Conservation (phyloP, 1,140 invertebrate genomes). For the Coenobita brevimanus region DNA sequence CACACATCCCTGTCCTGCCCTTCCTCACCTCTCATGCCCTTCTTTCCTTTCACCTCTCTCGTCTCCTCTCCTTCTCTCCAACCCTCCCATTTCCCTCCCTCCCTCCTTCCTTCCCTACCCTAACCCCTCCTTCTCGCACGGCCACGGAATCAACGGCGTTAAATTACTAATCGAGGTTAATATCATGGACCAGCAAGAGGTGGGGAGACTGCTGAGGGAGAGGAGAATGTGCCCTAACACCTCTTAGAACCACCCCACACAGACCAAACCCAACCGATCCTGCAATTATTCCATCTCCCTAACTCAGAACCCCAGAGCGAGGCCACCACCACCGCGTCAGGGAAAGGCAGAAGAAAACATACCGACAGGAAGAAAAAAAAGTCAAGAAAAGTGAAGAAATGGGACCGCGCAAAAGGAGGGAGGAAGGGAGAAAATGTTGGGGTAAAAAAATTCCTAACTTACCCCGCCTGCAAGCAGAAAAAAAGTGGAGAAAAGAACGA, state of each 20-base stretch:
- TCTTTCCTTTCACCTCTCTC: background rate
- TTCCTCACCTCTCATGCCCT: background rate
- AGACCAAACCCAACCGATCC: conserved; percentile 37
- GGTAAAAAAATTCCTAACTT: too few relatives aligned
- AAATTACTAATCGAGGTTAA: conserved; percentile 46
- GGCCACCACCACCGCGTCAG: background rate
- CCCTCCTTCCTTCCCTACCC: background rate
- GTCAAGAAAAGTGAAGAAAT: too few relatives aligned
- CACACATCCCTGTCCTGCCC: background rate
- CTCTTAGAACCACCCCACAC: background rate
- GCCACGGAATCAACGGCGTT: conserved; percentile 25
- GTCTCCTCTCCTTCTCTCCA: background rate
- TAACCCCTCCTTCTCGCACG: background rate
- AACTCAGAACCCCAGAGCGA: background rate
- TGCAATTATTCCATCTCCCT: conserved; percentile 39
- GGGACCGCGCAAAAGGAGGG: too few relatives aligned
- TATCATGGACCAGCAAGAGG: conserved; percentile 14
- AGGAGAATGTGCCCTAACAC: too few relatives aligned
- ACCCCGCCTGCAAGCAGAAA: too few relatives aligned
- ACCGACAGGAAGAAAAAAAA: too few relatives aligned
- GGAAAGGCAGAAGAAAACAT: too few relatives aligned
- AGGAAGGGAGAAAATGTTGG: too few relatives aligned
- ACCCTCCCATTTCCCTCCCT: too few relatives aligned
- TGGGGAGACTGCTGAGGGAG: too few relatives aligned
- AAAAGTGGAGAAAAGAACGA: too few relatives aligned